Evolutionary conservation across 2,797 vertebrate genomes (phyloP).

Genomic region (Pyrocephalus nanus): DNA sequence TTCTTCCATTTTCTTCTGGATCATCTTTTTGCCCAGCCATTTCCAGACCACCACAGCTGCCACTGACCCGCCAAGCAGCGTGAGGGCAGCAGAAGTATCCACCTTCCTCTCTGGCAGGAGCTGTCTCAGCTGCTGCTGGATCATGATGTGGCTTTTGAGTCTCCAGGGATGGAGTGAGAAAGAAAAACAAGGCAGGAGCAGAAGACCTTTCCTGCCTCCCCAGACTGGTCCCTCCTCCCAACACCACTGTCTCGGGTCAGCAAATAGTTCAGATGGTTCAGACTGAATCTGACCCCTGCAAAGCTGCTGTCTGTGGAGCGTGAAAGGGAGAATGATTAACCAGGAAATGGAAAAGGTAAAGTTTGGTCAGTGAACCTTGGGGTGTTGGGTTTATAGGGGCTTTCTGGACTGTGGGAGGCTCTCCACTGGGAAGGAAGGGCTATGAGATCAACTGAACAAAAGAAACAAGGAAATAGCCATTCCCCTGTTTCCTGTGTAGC

Average conservation of each 20-base stretch:
- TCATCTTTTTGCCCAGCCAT: conserved; percentile 4
- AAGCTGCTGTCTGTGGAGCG: not conserved
- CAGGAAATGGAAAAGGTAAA: accelerated
- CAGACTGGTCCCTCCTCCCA: not conserved
- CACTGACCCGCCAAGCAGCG: not conserved
- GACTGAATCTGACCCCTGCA: not conserved
- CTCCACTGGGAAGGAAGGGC: not conserved
- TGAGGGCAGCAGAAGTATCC: not conserved
- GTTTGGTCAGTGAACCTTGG: not conserved
- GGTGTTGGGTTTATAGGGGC: not conserved
- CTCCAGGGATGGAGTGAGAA: not conserved
- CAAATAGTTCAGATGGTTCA: not conserved
- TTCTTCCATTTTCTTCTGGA: conserved; percentile 52
- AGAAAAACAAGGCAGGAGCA: not conserved
- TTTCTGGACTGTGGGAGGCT: not conserved
- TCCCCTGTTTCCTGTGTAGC: not conserved
- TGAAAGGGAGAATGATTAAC: conserved; percentile 41
- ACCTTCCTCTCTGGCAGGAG: conserved; percentile 5
- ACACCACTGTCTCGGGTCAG: not conserved
- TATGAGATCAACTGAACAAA: not conserved
- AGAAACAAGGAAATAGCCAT: not conserved
- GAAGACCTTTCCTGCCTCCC: not conserved
- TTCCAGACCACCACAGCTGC: not conserved
- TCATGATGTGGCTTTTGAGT: not conserved
- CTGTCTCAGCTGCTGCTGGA: conserved; percentile 14